Evolutionary conservation across 2,113 vertebrate species (phyloP), one percentile per base, ranked within the genome.

Genomic region (Alectura lathami): DNA sequence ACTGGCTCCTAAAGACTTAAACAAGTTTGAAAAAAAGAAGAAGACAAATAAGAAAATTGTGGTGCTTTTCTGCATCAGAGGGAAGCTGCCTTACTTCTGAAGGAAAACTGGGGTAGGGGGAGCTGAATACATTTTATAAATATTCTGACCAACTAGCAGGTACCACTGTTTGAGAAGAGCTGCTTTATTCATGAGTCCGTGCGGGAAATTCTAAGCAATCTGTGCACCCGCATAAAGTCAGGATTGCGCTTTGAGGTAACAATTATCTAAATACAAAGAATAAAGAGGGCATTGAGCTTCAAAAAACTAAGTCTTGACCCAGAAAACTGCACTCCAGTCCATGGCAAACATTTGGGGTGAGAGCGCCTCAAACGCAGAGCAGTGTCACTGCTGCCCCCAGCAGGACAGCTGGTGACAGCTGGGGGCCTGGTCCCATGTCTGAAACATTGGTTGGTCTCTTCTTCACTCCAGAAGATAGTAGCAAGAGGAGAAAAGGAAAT

Each of bases 1-100:
- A 92, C 86, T 4, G 17, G 94, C 96, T 97, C 94, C 96, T 94
- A 91, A 94, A 95, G 96, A 97, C 97, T 97, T 97, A 97, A 97
- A 97, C 96, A 98, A 98, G 81, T 92, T 86, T 12, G 76, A 89
- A 83, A 78, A 78, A 77, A 51, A 76, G n/a, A 29, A 86, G 56
- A 53, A 60, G 54, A 91, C 63, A 82, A 97, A 98, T 94, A 97
- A 91, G 96, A 96, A 97, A 96, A 97, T 73, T 8, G 56, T 96
- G 96, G 92, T 94, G 91, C 40, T 68, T 45, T 94, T 83, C 91
- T 86, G 91, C 17, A n/a, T 50, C n/a, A 83, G 76, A 91, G 34
- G 67, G 73, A 80, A 91, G 80, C 36, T 56, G 79, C 66, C 79
- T 75, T 94, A 68, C 86, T 67, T 85, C 90, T 80, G 91, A 92